A percentile compares a stretch with the other conserved stretches of the same genome.
These are phyloP conservation scores for Aphidius colemani DNA, from an alignment of 2,888 invertebrate genomes.

Conservation along the genomic window DNA sequence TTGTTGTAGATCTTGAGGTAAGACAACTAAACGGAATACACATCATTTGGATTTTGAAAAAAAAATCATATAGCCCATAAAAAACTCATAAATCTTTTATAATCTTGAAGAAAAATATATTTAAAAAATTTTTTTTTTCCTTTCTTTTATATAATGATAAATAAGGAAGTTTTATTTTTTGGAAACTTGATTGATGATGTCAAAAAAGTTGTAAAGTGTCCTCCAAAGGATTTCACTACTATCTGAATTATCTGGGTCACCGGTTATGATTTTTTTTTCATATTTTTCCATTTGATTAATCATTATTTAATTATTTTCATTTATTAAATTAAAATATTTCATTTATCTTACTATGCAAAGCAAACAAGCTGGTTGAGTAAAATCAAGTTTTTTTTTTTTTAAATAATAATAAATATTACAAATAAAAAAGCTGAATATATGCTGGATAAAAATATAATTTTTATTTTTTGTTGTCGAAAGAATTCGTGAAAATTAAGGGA, in stretches of 20 bases:
- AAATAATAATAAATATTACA: neutral
- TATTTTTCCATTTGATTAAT: too few relatives aligned
- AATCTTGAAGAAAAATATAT: too few relatives aligned
- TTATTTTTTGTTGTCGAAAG: too few relatives aligned
- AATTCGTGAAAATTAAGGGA: too few relatives aligned
- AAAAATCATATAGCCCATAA: constrained; percentile 3
- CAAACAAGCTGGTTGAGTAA: neutral
- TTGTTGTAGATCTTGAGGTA: constrained; percentile 66
- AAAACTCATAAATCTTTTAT: neutral
- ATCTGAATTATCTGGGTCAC: too few relatives aligned
- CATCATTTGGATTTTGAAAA: constrained; percentile 46
- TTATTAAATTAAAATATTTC: neutral
- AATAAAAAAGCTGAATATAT: too few relatives aligned
- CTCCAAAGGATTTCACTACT: too few relatives aligned
- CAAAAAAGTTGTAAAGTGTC: neutral
- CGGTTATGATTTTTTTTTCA: too few relatives aligned
- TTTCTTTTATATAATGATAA: constrained; percentile 7
- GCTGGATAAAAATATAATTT: too few relatives aligned
- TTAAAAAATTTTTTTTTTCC: constrained; percentile 2
- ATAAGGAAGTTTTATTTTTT: constrained; percentile 5
- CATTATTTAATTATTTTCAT: neutral
- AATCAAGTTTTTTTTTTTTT: neutral
- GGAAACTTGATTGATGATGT: constrained; percentile 15
- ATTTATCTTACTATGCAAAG: neutral
- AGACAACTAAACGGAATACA: constrained; percentile 60